Percentiles rank a stretch among this genome's conserved stretches.
phyloP scores from a whole-genome alignment of 1,140 invertebrate species.

The Charaxes varanes region DNA sequence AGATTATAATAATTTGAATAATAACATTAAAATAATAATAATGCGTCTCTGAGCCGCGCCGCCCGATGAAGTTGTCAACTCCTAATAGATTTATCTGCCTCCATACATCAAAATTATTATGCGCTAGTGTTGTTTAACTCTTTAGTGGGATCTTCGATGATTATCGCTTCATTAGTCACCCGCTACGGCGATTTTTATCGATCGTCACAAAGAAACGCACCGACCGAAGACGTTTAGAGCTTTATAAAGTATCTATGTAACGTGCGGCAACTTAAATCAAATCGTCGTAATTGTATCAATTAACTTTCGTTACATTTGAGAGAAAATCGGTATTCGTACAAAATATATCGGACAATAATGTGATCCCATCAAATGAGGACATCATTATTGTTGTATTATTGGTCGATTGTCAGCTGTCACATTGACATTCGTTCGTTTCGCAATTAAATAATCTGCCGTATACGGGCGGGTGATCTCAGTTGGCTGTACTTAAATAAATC shows the following conservation, averaged over 20 bases:
- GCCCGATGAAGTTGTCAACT: slow-evolving; percentile 48
- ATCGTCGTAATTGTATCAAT: too few species aligned
- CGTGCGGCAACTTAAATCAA: too few species aligned
- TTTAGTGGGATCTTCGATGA: slow-evolving; percentile 34
- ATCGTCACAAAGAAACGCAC: slow-evolving; percentile 13
- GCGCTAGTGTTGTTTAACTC: slow-evolving; percentile 36
- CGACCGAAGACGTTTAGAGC: slow-evolving; percentile 15
- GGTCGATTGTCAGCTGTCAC: slow-evolving; percentile 20
- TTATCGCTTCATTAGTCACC: slow-evolving; percentile 51
- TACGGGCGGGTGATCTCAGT: slow-evolving; percentile 9
- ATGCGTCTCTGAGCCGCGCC: slow-evolving; percentile 37
- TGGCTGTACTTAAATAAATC: slow-evolving; percentile 23
- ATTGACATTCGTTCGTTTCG: slow-evolving; percentile 11
- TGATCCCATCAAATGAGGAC: slow-evolving; percentile 18
- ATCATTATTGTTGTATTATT: slow-evolving; percentile 16
- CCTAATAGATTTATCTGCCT: slow-evolving; percentile 61
- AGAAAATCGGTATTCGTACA: too few species aligned
- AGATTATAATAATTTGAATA: slow-evolving; percentile 70
- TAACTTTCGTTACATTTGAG: too few species aligned
- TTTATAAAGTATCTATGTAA: slow-evolving; percentile 8
- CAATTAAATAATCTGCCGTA: slow-evolving; percentile 24
- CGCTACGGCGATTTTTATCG: slow-evolving; percentile 27
- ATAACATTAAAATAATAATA: slow-evolving; percentile 70
- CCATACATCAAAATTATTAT: slow-evolving; percentile 50
- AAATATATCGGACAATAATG: too few species aligned